These are phyloP conservation scores for Pseudorasbora parva DNA, from an alignment of 2,113 vertebrate genomes.

Conservation along the genomic window DNA sequence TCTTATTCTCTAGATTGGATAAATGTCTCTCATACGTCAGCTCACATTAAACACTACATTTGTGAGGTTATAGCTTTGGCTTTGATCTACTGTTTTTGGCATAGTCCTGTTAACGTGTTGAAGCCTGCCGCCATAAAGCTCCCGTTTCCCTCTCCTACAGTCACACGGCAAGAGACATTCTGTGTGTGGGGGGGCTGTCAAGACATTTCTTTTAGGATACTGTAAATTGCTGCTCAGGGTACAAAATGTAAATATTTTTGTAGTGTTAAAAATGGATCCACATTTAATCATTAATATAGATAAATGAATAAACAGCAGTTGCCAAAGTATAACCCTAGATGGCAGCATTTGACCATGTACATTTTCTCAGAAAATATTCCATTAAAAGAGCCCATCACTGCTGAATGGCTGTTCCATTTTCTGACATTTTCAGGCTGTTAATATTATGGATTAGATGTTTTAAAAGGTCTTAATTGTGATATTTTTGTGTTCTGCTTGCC, in stretches of 20 bases:
- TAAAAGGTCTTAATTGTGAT: background rate
- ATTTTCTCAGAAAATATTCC: background rate
- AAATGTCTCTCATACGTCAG: background rate
- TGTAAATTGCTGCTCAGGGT: background rate
- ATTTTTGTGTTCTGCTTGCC: background rate
- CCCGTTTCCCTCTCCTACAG: slow-evolving; percentile 43
- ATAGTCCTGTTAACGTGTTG: slow-evolving; percentile 60
- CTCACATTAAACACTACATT: background rate
- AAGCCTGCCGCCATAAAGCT: slow-evolving; percentile 59
- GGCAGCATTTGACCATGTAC: slow-evolving; percentile 56
- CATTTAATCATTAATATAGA: too few species aligned
- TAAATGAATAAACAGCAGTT: background rate
- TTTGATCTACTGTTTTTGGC: slow-evolving; percentile 59
- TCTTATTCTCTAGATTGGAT: background rate
- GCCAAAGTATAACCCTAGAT: slow-evolving; percentile 60
- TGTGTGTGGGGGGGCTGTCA: slow-evolving; percentile 49
- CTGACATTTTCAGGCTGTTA: background rate
- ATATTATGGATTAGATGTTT: background rate
- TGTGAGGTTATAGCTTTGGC: slow-evolving; percentile 1
- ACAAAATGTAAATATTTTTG: background rate
- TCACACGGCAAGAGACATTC: slow-evolving; percentile 49
- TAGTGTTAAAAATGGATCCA: background rate
- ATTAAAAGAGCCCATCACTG: background rate
- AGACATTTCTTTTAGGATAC: background rate
- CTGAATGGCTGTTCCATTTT: background rate